Conservation (phyloP, 53 echinoderm and acorn worm species). For the Echinarachnius parma region DNA sequence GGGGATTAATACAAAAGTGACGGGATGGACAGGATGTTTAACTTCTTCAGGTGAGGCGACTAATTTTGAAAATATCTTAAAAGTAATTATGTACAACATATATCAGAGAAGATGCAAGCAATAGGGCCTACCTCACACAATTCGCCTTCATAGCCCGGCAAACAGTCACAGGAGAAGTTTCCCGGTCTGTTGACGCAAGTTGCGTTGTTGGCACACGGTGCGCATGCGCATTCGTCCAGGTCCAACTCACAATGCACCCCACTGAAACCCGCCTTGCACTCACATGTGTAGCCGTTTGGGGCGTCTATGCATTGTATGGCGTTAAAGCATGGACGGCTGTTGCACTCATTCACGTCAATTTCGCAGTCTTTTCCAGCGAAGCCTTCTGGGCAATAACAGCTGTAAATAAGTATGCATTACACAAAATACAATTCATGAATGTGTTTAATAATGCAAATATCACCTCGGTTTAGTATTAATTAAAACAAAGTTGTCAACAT, state of each 20-base stretch:
- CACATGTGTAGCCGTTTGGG: constrained; percentile 16
- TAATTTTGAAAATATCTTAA: too few relatives aligned
- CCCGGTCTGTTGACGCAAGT: constrained; percentile 24
- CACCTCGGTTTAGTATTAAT: too few relatives aligned
- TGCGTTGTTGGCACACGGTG: constrained; percentile 20
- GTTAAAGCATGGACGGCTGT: constrained; percentile 28
- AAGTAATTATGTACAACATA: too few relatives aligned
- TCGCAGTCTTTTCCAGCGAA: constrained; percentile 19
- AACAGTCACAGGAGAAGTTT: constrained; percentile 16
- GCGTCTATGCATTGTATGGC: constrained; percentile 2
- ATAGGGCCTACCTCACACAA: constrained; percentile 14
- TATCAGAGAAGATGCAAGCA: too few relatives aligned
- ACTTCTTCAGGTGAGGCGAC: too few relatives aligned
- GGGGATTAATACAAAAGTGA: too few relatives aligned
- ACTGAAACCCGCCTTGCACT: constrained; percentile 19
- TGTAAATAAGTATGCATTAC: neutral
- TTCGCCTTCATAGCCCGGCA: constrained; percentile 21
- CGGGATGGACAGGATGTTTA: too few relatives aligned
- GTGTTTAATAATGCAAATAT: too few relatives aligned
- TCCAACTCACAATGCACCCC: constrained; percentile 33
- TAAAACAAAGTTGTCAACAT: too few relatives aligned
- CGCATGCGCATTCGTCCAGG: constrained; percentile 13
- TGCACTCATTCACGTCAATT: constrained; percentile 27
- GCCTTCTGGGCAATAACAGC: constrained; percentile 23
- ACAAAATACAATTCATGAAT: too few relatives aligned